Evolutionary conservation across 2,113 vertebrate species (phyloP), one percentile per base, ranked within the genome.

Genomic region (Amia ocellicauda): DNA sequence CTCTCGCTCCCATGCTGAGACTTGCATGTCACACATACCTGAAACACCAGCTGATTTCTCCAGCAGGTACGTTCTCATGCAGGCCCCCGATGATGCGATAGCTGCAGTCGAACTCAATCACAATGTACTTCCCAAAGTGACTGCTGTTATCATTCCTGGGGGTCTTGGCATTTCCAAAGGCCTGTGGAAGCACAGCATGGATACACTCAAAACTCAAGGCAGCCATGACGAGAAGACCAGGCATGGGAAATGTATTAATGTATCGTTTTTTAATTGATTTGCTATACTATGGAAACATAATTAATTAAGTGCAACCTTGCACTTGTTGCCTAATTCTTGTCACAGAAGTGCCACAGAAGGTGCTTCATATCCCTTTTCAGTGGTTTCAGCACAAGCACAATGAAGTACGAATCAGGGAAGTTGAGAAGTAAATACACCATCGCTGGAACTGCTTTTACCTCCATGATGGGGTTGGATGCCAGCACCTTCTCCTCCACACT

Each of bases 401-500:
- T n/a, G n/a, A n/a, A n/a, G n/a, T n/a, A n/a, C n/a, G n/a, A n/a
- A n/a, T n/a, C n/a, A n/a, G n/a, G n/a, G n/a, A n/a, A n/a, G n/a
- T n/a, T n/a, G n/a, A n/a, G n/a, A n/a, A n/a, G n/a, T n/a, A n/a
- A n/a, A n/a, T n/a, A n/a, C n/a, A n/a, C n/a, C n/a, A n/a, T n/a
- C n/a, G n/a, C 31, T 7, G 31, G 2, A 4, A 36, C 31, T 10
- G 31, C 31, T 57, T 90, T 93, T 82, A 99, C 97, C 96, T 98
- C 96, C 97, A 99, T 99, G 79, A 99, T 99, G 61, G 97, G 97
- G 73, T 98, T 98, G 75, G 96, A 98, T n/a, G 97, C 97, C 81
- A 99, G 76, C 27, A 99, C 97, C 43, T 96, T 99, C 66, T 97
- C 91, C 71, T 99, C 96, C 0, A 99, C 92, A 1, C 96, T 99